phyloP scores from a whole-genome alignment of 2,113 vertebrate genomes.

The Donacobius atricapilla region DNA sequence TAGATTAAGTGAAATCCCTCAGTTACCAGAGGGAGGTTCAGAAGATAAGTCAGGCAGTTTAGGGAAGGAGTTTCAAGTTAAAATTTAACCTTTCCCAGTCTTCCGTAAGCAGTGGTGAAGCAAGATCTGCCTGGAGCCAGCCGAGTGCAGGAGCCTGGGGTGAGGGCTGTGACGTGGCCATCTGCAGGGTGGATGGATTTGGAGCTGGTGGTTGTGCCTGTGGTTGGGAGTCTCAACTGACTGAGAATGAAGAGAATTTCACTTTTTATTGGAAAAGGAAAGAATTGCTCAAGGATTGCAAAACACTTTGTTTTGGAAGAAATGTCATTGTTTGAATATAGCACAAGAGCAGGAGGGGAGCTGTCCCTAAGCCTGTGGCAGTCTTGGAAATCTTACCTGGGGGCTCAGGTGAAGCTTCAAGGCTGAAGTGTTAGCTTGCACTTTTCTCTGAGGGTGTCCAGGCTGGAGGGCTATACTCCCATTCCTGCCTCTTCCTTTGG shows the following conservation, averaged over 20 bases:
- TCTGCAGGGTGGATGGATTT: background rate
- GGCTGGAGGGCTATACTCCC: background rate
- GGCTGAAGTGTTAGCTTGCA: background rate
- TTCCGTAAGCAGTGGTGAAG: background rate
- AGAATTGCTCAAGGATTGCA: constrained; percentile 25
- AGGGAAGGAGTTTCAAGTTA: background rate
- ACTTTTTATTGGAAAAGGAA: constrained; percentile 30
- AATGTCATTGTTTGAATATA: constrained; percentile 13
- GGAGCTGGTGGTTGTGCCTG: constrained; percentile 19
- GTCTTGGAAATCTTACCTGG: background rate
- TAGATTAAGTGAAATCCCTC: background rate
- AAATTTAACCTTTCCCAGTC: background rate
- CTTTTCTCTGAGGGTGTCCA: background rate
- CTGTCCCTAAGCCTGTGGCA: background rate
- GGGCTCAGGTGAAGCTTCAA: background rate
- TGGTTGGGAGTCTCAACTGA: background rate
- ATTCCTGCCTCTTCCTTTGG: background rate
- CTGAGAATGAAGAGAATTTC: constrained; percentile 20
- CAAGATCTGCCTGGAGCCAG: background rate
- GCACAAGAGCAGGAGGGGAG: background rate
- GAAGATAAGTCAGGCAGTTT: background rate
- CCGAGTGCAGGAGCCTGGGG: background rate
- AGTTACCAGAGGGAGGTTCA: background rate
- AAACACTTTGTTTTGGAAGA: constrained; percentile 44
- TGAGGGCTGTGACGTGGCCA: background rate